Percentiles rank a stretch among this genome's conserved stretches.
Conservation (phyloP, 2,888 invertebrate species). For the Andrena hattorfiana region DNA sequence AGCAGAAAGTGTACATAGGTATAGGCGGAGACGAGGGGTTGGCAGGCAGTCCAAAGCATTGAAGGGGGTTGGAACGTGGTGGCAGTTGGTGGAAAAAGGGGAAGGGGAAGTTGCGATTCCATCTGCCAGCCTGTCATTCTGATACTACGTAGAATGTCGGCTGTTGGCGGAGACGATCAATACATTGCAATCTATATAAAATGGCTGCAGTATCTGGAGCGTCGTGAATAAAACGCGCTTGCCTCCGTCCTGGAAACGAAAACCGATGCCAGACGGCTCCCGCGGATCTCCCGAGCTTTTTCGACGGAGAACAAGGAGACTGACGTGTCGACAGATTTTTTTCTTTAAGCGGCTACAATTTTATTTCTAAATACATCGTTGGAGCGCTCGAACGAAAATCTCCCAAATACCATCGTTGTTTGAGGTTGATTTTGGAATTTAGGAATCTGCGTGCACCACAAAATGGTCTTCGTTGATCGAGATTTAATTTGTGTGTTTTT, state of each 20-base stretch:
- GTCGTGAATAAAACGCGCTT: constrained; percentile 68
- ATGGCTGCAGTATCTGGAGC: constrained; percentile 82
- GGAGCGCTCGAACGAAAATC: not conserved
- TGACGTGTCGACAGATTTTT: not conserved
- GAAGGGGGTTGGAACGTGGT: constrained; percentile 78
- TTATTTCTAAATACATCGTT: not conserved
- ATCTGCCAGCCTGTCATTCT: constrained; percentile 86
- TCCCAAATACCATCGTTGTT: no score
- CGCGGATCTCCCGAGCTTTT: constrained; percentile 4
- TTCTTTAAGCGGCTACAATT: not conserved
- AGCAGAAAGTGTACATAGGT: constrained; percentile 72
- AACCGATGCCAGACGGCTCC: constrained; percentile 31
- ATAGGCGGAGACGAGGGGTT: constrained; percentile 81
- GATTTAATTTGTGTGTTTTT: no score
- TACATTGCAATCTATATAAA: constrained; percentile 85
- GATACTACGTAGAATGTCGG: constrained; percentile 83
- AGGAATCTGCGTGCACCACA: no score
- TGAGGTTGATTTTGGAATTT: no score
- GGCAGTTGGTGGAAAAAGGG: constrained; percentile 78
- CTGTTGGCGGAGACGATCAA: constrained; percentile 83
- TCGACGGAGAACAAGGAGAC: not conserved
- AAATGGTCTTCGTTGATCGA: no score
- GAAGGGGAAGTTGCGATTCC: constrained; percentile 84
- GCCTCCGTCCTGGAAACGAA: constrained; percentile 48
- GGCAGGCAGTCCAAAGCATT: constrained; percentile 78